Evolutionary conservation across 2,888 invertebrate genomes (phyloP).

Genomic region (Caenorhabditis sp.): DNA sequence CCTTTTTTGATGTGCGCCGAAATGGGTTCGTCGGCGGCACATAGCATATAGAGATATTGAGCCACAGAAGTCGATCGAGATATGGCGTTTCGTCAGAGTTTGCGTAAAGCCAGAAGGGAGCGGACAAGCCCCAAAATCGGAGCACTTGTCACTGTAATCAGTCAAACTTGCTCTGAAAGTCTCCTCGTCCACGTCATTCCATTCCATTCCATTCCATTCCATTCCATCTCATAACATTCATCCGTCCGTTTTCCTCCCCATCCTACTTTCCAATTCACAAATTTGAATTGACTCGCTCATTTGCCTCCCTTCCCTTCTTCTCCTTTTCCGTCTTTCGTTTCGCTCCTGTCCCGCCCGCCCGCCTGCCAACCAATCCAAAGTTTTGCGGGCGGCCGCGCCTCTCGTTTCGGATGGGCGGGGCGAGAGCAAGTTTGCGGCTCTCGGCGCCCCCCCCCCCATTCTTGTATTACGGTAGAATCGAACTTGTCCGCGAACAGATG

Average conservation of each 20-base stretch:
- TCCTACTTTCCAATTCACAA: background rate
- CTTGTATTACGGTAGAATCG: background rate
- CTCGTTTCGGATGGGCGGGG: slow-evolving; percentile 17
- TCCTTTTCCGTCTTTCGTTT: background rate
- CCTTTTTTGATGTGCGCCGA: slow-evolving; percentile 36
- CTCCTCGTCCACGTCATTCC: too few species aligned
- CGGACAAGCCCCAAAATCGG: too few species aligned
- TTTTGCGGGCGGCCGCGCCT: background rate
- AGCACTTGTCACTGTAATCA: too few species aligned
- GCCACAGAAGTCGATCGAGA: too few species aligned
- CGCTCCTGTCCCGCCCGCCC: background rate
- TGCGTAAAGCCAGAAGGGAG: too few species aligned
- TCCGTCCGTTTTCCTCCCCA: background rate
- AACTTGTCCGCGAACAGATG: slow-evolving; percentile 20
- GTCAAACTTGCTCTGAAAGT: too few species aligned
- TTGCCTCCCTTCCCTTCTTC: background rate
- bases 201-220: background rate
- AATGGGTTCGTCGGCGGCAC: background rate
- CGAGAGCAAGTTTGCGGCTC: slow-evolving; percentile 15
- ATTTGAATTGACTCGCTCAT: background rate
- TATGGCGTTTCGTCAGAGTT: too few species aligned
- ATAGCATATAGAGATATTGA: too few species aligned
- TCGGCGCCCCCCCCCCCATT: background rate
- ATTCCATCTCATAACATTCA: too few species aligned
- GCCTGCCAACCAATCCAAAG: slow-evolving; percentile 8